Conservation (phyloP, 23 tunicate genomes). For the Oikopleura vanhoeffeni region DNA sequence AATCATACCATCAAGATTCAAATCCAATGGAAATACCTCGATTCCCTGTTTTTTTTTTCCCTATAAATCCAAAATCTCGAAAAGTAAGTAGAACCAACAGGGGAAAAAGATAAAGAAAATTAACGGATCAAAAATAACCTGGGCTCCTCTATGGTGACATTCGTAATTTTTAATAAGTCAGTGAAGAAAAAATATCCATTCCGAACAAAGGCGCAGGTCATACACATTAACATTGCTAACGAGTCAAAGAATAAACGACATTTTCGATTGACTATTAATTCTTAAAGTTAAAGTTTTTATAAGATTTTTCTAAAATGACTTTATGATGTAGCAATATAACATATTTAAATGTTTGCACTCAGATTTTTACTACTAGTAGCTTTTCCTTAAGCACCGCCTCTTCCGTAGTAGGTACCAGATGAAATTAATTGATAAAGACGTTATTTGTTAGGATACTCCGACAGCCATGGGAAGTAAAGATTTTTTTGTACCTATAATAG, state of each 20-base stretch:
- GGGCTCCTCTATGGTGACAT: constrained; percentile 81
- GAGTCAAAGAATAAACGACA: constrained; percentile 78
- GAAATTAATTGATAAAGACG: too few relatives aligned
- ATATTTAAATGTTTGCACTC: background rate
- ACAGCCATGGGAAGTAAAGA: too few relatives aligned
- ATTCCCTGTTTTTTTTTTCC: constrained; percentile 33
- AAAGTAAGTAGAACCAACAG: constrained; percentile 89
- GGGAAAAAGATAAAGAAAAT: constrained; percentile 73
- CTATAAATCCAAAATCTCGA: constrained; percentile 69
- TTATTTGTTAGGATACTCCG: too few relatives aligned
- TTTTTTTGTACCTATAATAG: too few relatives aligned
- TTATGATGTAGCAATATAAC: background rate
- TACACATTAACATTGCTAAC: constrained; percentile 53
- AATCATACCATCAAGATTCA: constrained; percentile 61
- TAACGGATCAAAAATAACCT: constrained; percentile 63
- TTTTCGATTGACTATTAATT: constrained; percentile 10
- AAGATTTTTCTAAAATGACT: background rate
- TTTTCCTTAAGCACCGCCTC: too few relatives aligned
- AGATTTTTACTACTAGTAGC: too few relatives aligned
- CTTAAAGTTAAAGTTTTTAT: background rate
- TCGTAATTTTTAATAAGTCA: constrained; percentile 90
- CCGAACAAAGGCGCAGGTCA: constrained; percentile 58
- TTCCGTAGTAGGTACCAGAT: too few relatives aligned
- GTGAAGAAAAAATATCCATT: constrained; percentile 87
- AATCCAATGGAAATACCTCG: constrained; percentile 92